Conservation (phyloP, 2,888 invertebrate species). For the Petrophora chlorosata region DNA sequence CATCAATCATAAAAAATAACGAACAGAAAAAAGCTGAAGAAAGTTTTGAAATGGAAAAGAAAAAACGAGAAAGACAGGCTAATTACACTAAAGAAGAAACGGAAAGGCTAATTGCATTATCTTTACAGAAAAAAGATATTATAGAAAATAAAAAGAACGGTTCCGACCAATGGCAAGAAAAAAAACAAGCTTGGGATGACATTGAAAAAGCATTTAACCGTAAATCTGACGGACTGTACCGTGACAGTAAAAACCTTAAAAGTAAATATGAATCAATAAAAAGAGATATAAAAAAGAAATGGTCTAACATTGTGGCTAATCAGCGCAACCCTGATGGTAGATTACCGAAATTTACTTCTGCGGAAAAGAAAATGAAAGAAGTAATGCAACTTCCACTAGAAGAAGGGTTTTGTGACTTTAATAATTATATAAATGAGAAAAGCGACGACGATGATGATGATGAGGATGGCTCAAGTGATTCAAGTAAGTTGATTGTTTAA, state of each 20-base stretch:
- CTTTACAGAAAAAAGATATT: slow-evolving; percentile 9
- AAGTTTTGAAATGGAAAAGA: slow-evolving; percentile 9
- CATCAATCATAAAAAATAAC: slow-evolving; percentile 21
- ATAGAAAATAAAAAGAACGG: slow-evolving; percentile 14
- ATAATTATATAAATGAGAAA: neutral
- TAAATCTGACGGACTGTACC: slow-evolving; percentile 1
- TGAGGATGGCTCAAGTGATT: slow-evolving; percentile 11
- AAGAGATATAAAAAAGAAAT: slow-evolving; percentile 17
- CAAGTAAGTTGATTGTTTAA: slow-evolving; percentile 10
- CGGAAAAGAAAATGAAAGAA: slow-evolving; percentile 16
- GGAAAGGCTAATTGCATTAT: slow-evolving; percentile 6
- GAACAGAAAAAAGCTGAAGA: slow-evolving; percentile 14
- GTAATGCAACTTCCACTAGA: slow-evolving; percentile 13
- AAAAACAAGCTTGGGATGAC: slow-evolving; percentile 19
- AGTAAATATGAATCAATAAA: slow-evolving; percentile 18
- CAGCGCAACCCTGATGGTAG: slow-evolving; percentile 1
- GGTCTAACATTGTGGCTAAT: slow-evolving; percentile 5
- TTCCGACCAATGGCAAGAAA: slow-evolving; percentile 15
- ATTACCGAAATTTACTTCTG: slow-evolving; percentile 13
- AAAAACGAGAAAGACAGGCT: slow-evolving; percentile 19
- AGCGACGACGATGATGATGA: slow-evolving; percentile 11
- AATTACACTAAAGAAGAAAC: slow-evolving; percentile 17
- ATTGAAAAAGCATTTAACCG: slow-evolving; percentile 20
- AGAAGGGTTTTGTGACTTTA: slow-evolving; percentile 18
- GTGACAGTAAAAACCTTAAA: slow-evolving; percentile 12